A percentile compares a stretch with the other conserved stretches of the same genome.
Evolutionary conservation across 1,140 invertebrate genomes (phyloP).

Genomic region (Drosophila pseudoobscura): DNA sequence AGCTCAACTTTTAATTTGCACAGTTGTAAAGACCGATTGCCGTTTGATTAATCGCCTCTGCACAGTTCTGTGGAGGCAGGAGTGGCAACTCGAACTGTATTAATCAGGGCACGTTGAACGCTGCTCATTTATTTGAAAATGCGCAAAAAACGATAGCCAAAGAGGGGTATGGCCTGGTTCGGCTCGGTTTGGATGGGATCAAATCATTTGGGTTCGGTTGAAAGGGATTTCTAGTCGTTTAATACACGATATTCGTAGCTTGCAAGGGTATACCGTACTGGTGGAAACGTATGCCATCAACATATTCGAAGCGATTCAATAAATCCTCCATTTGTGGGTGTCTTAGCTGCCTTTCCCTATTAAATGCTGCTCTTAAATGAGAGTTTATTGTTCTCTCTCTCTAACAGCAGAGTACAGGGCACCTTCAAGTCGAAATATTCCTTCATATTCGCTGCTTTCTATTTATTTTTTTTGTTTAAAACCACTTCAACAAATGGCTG

Average conservation of each 20-base stretch:
- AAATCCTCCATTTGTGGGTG: too few relatives aligned
- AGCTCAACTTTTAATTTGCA: slow-evolving; percentile 65
- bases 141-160: slow-evolving; percentile 62
- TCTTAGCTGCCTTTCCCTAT: too few relatives aligned
- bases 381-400: too few relatives aligned
- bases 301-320: too few relatives aligned
- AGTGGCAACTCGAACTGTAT: slow-evolving; percentile 58
- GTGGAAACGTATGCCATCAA: too few relatives aligned
- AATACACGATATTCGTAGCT: too few relatives aligned
- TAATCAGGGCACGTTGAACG: slow-evolving; percentile 71
- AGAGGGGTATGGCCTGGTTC: slow-evolving; percentile 10
- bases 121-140: slow-evolving; percentile 78
- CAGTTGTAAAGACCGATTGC: slow-evolving; percentile 67
- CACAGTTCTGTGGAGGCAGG: slow-evolving; percentile 18
- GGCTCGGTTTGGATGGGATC: neutral
- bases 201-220: slow-evolving; percentile 1
- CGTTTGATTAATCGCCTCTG: slow-evolving; percentile 73
- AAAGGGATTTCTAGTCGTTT: slow-evolving; percentile 8
- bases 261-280: too few relatives aligned
- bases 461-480: slow-evolving; percentile 2
- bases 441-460: neutral
- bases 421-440: slow-evolving; percentile 16
- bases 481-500: slow-evolving; percentile 74
- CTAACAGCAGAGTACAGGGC: too few relatives aligned
- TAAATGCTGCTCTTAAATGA: too few relatives aligned